Conservation (phyloP, 2,888 invertebrate species). For the Spodoptera exigua region DNA sequence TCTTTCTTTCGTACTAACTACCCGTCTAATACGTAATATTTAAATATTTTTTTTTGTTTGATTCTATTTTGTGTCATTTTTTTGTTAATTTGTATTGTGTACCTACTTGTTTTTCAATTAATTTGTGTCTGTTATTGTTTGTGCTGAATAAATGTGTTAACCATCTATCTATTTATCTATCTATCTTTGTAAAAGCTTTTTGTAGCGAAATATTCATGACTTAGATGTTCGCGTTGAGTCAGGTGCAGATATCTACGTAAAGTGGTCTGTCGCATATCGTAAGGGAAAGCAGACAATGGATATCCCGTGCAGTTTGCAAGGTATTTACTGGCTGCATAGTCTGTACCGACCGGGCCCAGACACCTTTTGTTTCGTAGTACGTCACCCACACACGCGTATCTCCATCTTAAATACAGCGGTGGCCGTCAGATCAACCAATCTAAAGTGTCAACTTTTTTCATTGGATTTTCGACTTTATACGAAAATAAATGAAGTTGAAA, state of each 20-base stretch:
- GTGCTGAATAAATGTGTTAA: too few relatives aligned
- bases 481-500: too few relatives aligned
- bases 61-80: too few relatives aligned
- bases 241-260: constrained; percentile 33
- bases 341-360: constrained; percentile 60
- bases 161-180: not conserved
- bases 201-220: constrained; percentile 21
- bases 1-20: too few relatives aligned
- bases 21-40: too few relatives aligned
- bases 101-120: too few relatives aligned
- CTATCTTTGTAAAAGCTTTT: too few relatives aligned
- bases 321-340: constrained; percentile 53
- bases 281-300: constrained; percentile 71
- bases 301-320: constrained; percentile 63
- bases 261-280: constrained; percentile 37
- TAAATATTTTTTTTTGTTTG: too few relatives aligned
- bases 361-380: constrained; percentile 68
- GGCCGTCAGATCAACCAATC: not conserved
- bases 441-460: too few relatives aligned
- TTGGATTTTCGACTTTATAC: too few relatives aligned
- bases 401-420: not conserved
- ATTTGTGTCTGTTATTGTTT: too few relatives aligned
- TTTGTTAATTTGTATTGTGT: too few relatives aligned
- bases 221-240: constrained; percentile 15
- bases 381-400: constrained; percentile 45